Evolutionary conservation across 2,113 vertebrate species (phyloP).

Genomic region (Nymphicus hollandicus): DNA sequence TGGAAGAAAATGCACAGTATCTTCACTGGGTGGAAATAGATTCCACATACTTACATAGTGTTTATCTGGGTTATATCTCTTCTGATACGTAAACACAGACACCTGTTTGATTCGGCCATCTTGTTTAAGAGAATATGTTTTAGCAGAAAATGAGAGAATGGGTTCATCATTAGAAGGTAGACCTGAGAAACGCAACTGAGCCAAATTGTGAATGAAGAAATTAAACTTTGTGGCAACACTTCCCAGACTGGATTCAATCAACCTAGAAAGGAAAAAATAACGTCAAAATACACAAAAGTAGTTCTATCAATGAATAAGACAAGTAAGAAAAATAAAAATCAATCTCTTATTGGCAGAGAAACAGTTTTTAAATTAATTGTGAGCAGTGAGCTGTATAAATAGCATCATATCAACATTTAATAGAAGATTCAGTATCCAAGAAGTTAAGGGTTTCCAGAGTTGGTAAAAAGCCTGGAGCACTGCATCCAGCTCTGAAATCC

Average conservation of each 20-base stretch:
- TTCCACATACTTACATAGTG: slow-evolving; percentile 86
- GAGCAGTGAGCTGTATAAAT: not conserved
- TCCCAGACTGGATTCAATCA: slow-evolving; percentile 96
- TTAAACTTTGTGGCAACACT: slow-evolving; percentile 98
- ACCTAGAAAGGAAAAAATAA: slow-evolving; percentile 67
- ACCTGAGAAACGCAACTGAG: slow-evolving; percentile 94
- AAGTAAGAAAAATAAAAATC: not conserved
- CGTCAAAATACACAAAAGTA: not conserved
- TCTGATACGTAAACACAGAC: slow-evolving; percentile 95
- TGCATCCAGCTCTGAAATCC: not conserved
- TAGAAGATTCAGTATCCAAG: not conserved
- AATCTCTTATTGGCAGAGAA: not conserved
- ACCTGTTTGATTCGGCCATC: slow-evolving; percentile 89
- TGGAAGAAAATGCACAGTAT: not conserved
- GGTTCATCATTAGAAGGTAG: slow-evolving; percentile 93
- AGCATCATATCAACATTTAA: not conserved
- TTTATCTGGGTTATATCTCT: slow-evolving; percentile 98
- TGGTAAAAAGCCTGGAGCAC: not conserved
- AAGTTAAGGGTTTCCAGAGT: not conserved
- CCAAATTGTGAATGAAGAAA: slow-evolving; percentile 98
- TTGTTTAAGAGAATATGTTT: slow-evolving; percentile 91
- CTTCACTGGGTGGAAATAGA: not conserved
- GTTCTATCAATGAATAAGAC: not conserved
- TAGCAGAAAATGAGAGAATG: slow-evolving; percentile 93
- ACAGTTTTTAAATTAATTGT: not conserved